These are phyloP conservation scores for Latrodectus hesperus DNA, from an alignment of 2,888 invertebrate genomes.

Conservation along the genomic window DNA sequence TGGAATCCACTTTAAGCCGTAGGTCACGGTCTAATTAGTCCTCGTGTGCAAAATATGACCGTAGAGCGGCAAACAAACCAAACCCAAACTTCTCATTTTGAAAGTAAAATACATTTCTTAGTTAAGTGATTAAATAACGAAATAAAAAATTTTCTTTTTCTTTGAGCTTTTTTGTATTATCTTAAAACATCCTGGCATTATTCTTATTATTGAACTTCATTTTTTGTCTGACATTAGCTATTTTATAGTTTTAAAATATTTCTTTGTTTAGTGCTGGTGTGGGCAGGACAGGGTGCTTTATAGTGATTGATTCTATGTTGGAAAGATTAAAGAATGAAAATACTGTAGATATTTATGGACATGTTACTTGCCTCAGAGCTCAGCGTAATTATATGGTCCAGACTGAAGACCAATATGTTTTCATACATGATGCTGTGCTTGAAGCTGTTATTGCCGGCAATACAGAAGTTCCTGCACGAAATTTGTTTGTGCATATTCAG, in stretches of 20 bases:
- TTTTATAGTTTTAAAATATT: too few species aligned
- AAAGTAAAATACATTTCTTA: background rate
- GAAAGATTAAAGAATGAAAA: constrained; percentile 97
- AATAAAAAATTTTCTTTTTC: background rate
- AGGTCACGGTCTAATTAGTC: too few species aligned
- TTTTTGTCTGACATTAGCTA: too few species aligned
- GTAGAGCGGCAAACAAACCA: too few species aligned
- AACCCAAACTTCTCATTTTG: too few species aligned
- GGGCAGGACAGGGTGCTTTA: constrained; percentile 96
- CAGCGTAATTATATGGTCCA: constrained; percentile 99
- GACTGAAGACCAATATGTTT: constrained; percentile 99
- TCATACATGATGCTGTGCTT: constrained; percentile 97
- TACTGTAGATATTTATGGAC: constrained; percentile 98
- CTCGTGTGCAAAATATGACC: too few species aligned
- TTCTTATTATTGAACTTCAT: too few species aligned
- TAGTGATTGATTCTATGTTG: constrained; percentile 99
- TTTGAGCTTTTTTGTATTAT: too few species aligned
- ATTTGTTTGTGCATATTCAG: constrained; percentile 95
- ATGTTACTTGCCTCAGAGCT: constrained; percentile 96
- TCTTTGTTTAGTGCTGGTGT: constrained; percentile 80
- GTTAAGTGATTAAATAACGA: background rate
- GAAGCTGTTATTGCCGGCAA: constrained; percentile 97
- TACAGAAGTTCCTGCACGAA: constrained; percentile 96
- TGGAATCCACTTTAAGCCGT: too few species aligned
- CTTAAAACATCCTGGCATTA: too few species aligned